Evolutionary conservation across 2,888 invertebrate species (phyloP), one percentile per base, ranked within the genome.

Genomic region (Gastrophysa polygoni): DNA sequence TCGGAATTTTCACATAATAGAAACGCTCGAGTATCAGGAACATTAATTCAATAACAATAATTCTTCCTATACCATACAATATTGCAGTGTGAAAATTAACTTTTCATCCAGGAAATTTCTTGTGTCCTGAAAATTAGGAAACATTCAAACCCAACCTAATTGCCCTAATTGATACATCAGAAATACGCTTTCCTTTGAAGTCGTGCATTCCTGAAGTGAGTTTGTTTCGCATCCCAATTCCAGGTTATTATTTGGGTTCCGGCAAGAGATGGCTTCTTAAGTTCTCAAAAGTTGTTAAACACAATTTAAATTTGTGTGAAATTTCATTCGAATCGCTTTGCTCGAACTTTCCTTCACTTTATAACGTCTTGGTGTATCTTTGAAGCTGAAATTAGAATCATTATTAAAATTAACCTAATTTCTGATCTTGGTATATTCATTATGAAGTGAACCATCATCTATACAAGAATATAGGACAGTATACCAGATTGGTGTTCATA

Each of bases 281-380:
- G 78, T 78, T 75, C 76, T 69, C 75, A 77, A 79, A 80, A 79
- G 77, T 79, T 74, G 78, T 80, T 79, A 80, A 77, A 78, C 78
- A 69, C 78, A 78, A 79, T 78, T 78, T 78, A 73, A 79, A 79
- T 78, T 78, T 78, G 78, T 73, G 75, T 75, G 76, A 78, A 77
- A 79, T 77, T 81, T 77, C 75, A 78, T 80, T 74, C 67, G 73
- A 71, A 73, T 74, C 75, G 61, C 76, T 77, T 75, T 76, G 73
- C 59, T 38, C 32, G 28, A 43, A 54, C 59, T 59, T 55, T 62
- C 50, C 51, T 64, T 68, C 57, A 58, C 66, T 67, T 68, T 63
- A 51, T 10, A 51, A 46, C 49, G 57, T 55, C 57, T 64, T 64
- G 58, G 61, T 63, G 64, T 57, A 60, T 64, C 71, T 71, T 72